Conservation (phyloP, 2,113 vertebrate genomes). For the Typhlomys cinereus region DNA sequence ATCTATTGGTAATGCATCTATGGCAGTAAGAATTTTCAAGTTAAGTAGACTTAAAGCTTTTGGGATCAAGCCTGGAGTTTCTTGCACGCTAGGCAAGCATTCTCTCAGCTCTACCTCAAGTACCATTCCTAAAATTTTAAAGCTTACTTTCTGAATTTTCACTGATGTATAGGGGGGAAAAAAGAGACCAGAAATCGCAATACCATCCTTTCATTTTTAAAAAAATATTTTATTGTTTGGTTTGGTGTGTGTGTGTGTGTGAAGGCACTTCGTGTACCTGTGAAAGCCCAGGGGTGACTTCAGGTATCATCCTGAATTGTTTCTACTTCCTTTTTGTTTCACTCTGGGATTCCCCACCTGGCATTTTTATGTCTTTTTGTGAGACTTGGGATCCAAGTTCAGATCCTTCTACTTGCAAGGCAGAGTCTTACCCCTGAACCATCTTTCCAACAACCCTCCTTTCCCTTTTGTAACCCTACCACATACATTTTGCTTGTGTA, state of each 20-base stretch:
- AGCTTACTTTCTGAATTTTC: slow-evolving; percentile 33
- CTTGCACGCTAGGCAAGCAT: too few relatives aligned
- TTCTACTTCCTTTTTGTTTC: too few relatives aligned
- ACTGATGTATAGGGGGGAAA: neutral
- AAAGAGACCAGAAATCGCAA: neutral
- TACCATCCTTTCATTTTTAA: neutral
- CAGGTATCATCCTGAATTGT: too few relatives aligned
- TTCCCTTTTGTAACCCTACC: neutral
- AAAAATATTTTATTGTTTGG: neutral
- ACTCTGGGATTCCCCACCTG: too few relatives aligned
- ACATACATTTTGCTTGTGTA: neutral
- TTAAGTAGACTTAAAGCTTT: neutral
- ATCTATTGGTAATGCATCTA: neutral
- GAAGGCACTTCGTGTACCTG: too few relatives aligned
- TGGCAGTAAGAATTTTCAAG: slow-evolving; percentile 6
- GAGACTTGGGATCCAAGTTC: neutral
- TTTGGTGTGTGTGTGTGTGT: neutral
- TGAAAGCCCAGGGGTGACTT: too few relatives aligned
- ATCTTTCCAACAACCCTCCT: neutral
- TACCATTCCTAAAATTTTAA: neutral
- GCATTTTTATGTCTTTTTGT: too few relatives aligned
- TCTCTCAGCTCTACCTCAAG: neutral
- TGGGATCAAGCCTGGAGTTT: neutral
- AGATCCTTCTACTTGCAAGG: neutral
- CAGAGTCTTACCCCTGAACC: neutral